Conservation (phyloP, 2,797 vertebrate species). For the Anabacerthia variegaticeps region DNA sequence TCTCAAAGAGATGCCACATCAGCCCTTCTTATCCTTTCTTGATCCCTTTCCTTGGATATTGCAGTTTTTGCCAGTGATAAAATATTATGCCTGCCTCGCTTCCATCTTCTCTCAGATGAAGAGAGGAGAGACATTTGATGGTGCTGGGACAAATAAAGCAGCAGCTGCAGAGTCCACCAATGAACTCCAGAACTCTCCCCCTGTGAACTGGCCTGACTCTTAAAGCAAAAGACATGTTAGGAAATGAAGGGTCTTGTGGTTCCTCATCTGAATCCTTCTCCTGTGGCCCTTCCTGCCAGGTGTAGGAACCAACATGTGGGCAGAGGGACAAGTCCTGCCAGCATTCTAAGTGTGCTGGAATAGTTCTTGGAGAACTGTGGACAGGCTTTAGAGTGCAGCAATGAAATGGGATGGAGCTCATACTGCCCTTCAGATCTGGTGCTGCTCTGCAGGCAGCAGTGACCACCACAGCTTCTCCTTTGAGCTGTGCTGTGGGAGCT, state of each 20-base stretch:
- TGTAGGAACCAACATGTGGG: accelerated
- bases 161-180: neutral
- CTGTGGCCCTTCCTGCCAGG: neutral
- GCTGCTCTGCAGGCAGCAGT: neutral
- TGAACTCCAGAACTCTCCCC: neutral
- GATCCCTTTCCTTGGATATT: neutral
- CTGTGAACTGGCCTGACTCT: neutral
- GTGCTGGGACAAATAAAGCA: neutral
- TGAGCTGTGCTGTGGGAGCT: neutral
- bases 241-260: neutral
- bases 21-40: neutral
- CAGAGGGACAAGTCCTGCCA: neutral
- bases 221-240: neutral
- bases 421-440: neutral
- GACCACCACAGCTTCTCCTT: neutral
- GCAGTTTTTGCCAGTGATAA: neutral
- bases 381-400: neutral
- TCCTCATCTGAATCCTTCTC: neutral
- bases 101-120: neutral
- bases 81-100: neutral
- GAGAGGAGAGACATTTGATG: neutral
- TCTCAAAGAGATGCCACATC: neutral
- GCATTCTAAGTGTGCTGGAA: neutral
- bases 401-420: neutral
- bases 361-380: neutral